Conservation (phyloP, 2,888 invertebrate genomes). For the Drosophila stalkeri region DNA sequence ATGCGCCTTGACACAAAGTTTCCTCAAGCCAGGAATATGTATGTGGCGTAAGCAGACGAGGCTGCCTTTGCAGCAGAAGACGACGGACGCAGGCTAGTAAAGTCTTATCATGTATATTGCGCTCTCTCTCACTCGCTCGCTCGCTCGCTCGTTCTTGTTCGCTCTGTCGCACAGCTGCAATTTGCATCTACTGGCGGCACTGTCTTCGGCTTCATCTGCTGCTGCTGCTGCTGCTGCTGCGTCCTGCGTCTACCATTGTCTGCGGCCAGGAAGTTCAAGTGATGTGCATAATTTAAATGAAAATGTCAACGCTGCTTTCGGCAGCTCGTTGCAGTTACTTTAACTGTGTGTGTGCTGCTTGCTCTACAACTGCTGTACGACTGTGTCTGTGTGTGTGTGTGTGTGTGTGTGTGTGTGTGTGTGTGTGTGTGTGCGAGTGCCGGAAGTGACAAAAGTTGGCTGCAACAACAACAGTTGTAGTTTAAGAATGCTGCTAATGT, state of each 20-base stretch:
- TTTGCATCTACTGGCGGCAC: constrained; percentile 33
- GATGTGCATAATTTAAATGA: constrained; percentile 82
- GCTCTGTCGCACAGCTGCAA: constrained; percentile 16
- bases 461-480: constrained; percentile 16
- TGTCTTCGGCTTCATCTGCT: constrained; percentile 52
- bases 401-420: constrained; percentile 16
- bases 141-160: background rate
- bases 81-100: constrained; percentile 8
- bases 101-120: constrained; percentile 47
- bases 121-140: background rate
- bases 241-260: constrained; percentile 34
- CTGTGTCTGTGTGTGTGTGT: too few relatives aligned
- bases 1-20: constrained; percentile 78
- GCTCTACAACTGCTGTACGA: constrained; percentile 1
- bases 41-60: background rate
- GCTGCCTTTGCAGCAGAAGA: background rate
- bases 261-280: constrained; percentile 74
- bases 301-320: constrained; percentile 81
- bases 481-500: constrained; percentile 36
- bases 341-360: constrained; percentile 21
- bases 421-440: constrained; percentile 14
- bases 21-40: constrained; percentile 33
- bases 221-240: too few relatives aligned
- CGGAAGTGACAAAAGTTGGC: constrained; percentile 58
- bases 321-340: constrained; percentile 72